Base-by-base conservation (phyloP, 2,888 invertebrate species). In the Limnephilus auricula region DNA sequence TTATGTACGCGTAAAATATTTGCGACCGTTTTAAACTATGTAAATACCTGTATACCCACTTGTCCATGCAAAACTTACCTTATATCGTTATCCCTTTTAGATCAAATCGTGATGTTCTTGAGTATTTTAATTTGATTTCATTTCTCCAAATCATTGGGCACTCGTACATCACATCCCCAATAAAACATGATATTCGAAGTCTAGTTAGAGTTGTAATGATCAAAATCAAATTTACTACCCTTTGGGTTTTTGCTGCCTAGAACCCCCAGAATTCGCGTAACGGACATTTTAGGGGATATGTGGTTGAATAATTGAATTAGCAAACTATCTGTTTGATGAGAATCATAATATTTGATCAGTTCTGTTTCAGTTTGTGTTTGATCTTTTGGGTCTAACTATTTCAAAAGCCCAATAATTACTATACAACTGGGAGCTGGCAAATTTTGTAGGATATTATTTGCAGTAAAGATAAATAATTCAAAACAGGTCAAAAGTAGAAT, bases 281-380 rank as follows among this genome's bases (percentile, higher is more conserved):
- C 40, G n/a, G n/a, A 40, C 30, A 85, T 85, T 65, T 85, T 9
- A 30, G 45, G 85, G 37, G 40, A 40, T 85, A 13, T 40, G 85
- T 30, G 85, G 85, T 85, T 45, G 40, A 30, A 40, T 85, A 85
- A 85, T 45, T 85, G 85, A 85, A 85, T 85, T 45, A 85, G 5
- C 40, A 40, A 85, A 85, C 85, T 34, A 85, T 85, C 85, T n/a
- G 40, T 40, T 40, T 85, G 85, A 85, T 40, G 85, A 40, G 40
- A 30, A 85, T 40, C 85, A 40, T 25, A 32, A 82, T 32, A 82
- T 85, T 40, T 25, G 85, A 85, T 40, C 85, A 40, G 85, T 30
- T 18, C 40, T n/a, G 45, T 85, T 85, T 40, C n/a, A 85, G 40
- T 40, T 37, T 45, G 40, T 40, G 40, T 85, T 85, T 85, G 85